Base-by-base conservation (phyloP, 2,113 vertebrate species). In the Lasiurus borealis region DNA sequence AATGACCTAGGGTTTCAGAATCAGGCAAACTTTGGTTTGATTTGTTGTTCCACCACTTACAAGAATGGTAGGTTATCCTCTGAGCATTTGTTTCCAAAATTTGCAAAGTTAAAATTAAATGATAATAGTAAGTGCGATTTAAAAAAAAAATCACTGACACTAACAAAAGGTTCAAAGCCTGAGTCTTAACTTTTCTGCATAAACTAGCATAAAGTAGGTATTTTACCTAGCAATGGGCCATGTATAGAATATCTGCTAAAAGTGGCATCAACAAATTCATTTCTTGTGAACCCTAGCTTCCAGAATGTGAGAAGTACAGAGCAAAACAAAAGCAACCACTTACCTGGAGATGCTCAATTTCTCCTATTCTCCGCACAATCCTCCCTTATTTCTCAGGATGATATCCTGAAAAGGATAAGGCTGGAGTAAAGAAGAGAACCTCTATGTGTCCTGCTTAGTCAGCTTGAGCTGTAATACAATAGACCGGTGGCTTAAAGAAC, bases 41-140 rank as follows among this genome's bases (percentile, higher is more conserved):
- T 34, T 71, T 62, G n/a, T 64, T 6, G 7, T 81, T 81, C 21
- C 25, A 40, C 21, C 3, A 31, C n/a, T 75, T 85, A 29, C 5
- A 66, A 90, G 21, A 25, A 62, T 40, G 36, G 25, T 13, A n/a
- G 86, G 46, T 90, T 50, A 81, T 40, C 31, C 36, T 73, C 34
- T n/a, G 6, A 91, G 16, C 9, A n/a, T 90, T 73, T n/a, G 57
- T 29, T 93, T 69, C 48, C 40, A 82, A 90, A 86, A 52, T 81
- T 50, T 81, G 48, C 12, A 68, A 86, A 75, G 68, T 76, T 76
- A 82, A 91, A 75, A 86, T 69, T 16, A 86, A 90, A 82, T 52
- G 52, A 75, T 64, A n/a, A 59, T 59, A 68, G 9, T n/a, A 64
- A 52, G 34, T 40, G 40, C 40, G 40, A 40, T 40, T 40, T 40